phyloP scores from a whole-genome alignment of 2,888 invertebrate genomes.

The Phyllotreta striolata region DNA sequence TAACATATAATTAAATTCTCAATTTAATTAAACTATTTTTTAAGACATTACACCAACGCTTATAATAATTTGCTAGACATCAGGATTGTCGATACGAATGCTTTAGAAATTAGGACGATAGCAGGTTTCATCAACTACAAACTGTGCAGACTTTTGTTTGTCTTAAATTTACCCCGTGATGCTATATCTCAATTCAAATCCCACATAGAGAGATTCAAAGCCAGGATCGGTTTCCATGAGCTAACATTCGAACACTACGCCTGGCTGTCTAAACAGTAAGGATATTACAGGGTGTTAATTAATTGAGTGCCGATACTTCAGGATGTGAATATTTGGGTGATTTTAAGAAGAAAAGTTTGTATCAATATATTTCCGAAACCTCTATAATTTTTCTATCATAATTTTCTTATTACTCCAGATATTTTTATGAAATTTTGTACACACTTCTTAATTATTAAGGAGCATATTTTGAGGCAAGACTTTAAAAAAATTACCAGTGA shows the following conservation, averaged over 20 bases:
- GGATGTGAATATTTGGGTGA: too few relatives aligned
- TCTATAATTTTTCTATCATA: too few relatives aligned
- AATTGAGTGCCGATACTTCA: too few relatives aligned
- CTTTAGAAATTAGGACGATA: slow-evolving; percentile 92
- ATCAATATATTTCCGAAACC: too few relatives aligned
- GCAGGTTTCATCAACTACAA: slow-evolving; percentile 96
- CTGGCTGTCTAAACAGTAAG: slow-evolving; percentile 94
- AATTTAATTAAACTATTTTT: slow-evolving; percentile 43
- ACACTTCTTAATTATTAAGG: too few relatives aligned
- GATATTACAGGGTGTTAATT: slow-evolving; percentile 42
- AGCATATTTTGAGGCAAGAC: too few relatives aligned
- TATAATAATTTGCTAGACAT: slow-evolving; percentile 91
- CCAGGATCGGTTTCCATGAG: slow-evolving; percentile 81
- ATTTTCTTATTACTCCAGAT: too few relatives aligned
- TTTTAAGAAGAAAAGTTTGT: too few relatives aligned
- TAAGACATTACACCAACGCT: slow-evolving; percentile 82
- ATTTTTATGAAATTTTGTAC: too few relatives aligned
- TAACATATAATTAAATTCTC: slow-evolving; percentile 2
- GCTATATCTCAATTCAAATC: slow-evolving; percentile 93
- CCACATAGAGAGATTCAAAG: slow-evolving; percentile 90
- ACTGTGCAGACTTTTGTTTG: slow-evolving; percentile 90
- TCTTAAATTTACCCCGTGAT: slow-evolving; percentile 88
- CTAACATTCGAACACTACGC: slow-evolving; percentile 93
- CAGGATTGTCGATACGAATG: slow-evolving; percentile 87
- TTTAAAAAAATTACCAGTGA: too few relatives aligned